Percentiles rank a stretch among this genome's conserved stretches.
These are phyloP conservation scores for Cosmia trapezina DNA, from an alignment of 2,888 invertebrate genomes.

Conservation along the genomic window DNA sequence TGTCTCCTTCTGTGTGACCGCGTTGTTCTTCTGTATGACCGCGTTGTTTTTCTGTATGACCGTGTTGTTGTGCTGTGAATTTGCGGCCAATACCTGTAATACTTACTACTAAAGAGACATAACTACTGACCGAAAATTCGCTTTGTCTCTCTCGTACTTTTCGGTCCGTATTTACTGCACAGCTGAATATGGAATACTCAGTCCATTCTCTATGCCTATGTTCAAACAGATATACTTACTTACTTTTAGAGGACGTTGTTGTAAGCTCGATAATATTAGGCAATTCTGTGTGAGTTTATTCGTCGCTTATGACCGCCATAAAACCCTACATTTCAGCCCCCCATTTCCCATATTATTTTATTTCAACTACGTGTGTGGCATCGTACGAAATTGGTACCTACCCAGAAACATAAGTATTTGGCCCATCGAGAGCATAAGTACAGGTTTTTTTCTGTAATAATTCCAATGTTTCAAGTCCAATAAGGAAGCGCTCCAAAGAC, in stretches of 20 bases:
- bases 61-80: no score
- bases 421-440: neutral
- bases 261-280: neutral
- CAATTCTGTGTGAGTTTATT: neutral
- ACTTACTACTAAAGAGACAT: no score
- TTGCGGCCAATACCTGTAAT: no score
- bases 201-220: no score
- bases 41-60: no score
- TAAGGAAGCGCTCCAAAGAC: constrained; percentile 43
- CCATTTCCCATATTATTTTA: constrained; percentile 28
- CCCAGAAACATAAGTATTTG: constrained; percentile 11
- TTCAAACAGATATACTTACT: no score
- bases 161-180: no score
- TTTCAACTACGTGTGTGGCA: constrained; percentile 49
- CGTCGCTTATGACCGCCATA: neutral
- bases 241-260: neutral
- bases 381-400: constrained; percentile 17
- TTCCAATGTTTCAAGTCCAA: constrained; percentile 8
- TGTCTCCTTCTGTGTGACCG: no score
- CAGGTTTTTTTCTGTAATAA: constrained; percentile 7
- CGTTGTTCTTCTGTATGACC: no score
- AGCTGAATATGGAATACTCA: no score
- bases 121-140: no score
- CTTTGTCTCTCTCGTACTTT: no score
- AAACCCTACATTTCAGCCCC: neutral